phyloP scores from a whole-genome alignment of 2,113 vertebrate genomes.

The Leucopsar rothschildi region DNA sequence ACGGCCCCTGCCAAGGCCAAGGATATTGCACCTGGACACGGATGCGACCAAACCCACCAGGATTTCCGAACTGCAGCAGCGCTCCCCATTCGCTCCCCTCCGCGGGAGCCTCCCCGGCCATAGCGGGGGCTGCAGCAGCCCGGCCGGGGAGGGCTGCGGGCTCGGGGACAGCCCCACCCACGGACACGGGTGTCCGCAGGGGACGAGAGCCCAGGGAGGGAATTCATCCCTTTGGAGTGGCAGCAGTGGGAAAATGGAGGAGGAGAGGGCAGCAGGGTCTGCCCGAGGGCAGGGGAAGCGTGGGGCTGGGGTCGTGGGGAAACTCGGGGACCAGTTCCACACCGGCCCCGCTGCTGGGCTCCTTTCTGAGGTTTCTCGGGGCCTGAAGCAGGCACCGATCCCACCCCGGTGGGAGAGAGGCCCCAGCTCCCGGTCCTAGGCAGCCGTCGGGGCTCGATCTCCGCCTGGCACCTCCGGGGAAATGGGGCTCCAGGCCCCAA shows the following conservation, averaged over 20 bases:
- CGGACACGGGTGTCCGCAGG: not conserved
- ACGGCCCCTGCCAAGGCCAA: not conserved
- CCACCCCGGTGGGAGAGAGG: rapidly evolving
- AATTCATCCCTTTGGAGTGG: not conserved
- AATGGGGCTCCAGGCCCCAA: not conserved
- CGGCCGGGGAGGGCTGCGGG: not conserved
- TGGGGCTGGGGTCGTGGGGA: not conserved
- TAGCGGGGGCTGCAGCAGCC: not conserved
- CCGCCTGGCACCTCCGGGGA: not conserved
- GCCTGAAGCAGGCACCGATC: too few species aligned
- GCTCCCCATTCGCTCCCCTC: not conserved
- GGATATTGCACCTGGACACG: not conserved
- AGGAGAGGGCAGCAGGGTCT: not conserved
- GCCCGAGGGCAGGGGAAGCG: not conserved
- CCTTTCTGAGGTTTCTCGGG: not conserved
- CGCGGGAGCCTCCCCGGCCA: not conserved
- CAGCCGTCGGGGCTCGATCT: not conserved
- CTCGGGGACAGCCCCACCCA: not conserved
- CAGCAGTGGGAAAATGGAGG: not conserved
- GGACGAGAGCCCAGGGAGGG: not conserved
- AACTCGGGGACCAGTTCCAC: not conserved
- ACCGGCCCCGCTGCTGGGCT: not conserved
- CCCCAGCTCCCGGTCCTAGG: too few species aligned
- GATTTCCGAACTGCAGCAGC: not conserved
- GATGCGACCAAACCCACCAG: not conserved